Conservation (phyloP, 2,797 vertebrate genomes). For the Pantherophis vulpinus region DNA sequence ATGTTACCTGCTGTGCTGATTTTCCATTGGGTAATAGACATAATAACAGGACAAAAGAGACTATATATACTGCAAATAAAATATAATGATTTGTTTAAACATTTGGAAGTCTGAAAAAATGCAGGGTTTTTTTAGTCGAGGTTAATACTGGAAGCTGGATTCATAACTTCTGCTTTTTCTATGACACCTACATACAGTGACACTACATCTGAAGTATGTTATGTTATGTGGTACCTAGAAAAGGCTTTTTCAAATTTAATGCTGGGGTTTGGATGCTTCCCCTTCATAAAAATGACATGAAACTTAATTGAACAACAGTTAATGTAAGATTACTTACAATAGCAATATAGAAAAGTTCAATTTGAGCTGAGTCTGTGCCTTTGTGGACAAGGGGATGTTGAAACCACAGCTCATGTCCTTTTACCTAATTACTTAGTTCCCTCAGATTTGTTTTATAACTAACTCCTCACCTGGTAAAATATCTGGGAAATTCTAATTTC, state of each 20-base stretch:
- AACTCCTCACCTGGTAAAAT: not conserved
- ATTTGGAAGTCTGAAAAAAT: constrained; percentile 39
- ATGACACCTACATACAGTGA: not conserved
- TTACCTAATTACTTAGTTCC: not conserved
- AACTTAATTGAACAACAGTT: not conserved
- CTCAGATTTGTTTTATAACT: too few relatives aligned
- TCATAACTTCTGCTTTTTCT: not conserved
- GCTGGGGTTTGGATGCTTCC: not conserved
- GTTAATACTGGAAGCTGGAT: not conserved
- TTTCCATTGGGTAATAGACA: constrained; percentile 51
- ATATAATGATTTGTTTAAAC: constrained; percentile 48
- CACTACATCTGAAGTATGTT: not conserved
- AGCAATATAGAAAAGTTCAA: not conserved
- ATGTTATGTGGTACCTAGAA: not conserved
- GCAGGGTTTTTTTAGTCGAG: constrained; percentile 36
- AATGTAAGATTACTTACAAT: not conserved
- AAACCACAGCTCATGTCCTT: not conserved
- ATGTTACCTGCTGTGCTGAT: constrained; percentile 53
- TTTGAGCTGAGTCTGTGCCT: not conserved
- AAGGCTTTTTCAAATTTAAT: not conserved
- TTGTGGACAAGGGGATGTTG: not conserved
- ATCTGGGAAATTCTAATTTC: not conserved
- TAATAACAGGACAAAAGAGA: constrained; percentile 60
- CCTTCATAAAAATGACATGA: not conserved
- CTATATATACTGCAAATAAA: constrained; percentile 54